Evolutionary conservation across 2,113 vertebrate species (phyloP).

Genomic region (Carassius auratus): DNA sequence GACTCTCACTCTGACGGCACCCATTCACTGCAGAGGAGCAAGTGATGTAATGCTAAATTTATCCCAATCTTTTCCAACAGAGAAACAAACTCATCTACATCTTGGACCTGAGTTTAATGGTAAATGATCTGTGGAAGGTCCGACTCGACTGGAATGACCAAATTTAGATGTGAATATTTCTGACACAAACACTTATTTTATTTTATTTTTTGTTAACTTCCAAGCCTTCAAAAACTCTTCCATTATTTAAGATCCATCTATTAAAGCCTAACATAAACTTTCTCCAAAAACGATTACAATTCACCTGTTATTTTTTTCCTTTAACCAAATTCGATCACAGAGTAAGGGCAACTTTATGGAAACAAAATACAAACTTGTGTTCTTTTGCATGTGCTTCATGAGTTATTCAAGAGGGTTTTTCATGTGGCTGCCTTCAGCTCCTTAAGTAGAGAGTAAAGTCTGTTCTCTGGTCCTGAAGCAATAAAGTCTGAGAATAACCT

Average conservation of each 20-base stretch:
- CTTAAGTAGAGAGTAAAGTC: conserved; percentile 15
- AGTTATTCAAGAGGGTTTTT: conserved; percentile 58
- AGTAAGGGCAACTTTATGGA: conserved; percentile 53
- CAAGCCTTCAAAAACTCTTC: neutral
- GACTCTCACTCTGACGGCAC: too few species aligned
- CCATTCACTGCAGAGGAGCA: too few species aligned
- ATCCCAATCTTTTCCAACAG: neutral
- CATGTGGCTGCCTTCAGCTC: conserved; percentile 28
- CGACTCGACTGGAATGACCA: neutral
- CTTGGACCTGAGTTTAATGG: neutral
- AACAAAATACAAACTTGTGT: conserved; percentile 61
- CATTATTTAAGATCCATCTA: neutral
- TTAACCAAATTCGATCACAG: conserved; percentile 44
- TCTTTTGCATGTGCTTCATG: conserved; percentile 53
- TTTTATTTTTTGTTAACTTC: neutral
- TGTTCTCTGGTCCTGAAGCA: conserved; percentile 24
- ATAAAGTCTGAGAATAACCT: neutral
- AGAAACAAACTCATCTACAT: neutral
- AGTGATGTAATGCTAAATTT: neutral
- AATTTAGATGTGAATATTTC: neutral
- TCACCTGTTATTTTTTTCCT: conserved; percentile 37
- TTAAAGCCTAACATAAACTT: neutral
- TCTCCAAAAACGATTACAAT: conserved; percentile 1
- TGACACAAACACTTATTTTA: neutral
- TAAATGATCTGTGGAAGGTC: neutral